Evolutionary conservation across 37 sponge, comb jelly and placozoan species (phyloP), one percentile per base, ranked within the genome.

Genomic region (Ephydatia muelleri): DNA sequence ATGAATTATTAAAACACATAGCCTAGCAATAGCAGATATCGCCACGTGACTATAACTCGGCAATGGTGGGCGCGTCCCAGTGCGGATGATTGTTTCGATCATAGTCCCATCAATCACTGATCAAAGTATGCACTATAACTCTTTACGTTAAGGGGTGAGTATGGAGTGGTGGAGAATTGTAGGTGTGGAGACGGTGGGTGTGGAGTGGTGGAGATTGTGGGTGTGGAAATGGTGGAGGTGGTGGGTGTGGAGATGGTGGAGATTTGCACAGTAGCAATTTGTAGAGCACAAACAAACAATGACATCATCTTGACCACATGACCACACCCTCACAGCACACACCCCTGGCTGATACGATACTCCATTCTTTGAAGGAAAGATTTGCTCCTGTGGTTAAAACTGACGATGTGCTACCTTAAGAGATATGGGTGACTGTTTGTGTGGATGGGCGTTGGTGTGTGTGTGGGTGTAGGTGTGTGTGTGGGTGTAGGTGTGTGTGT

Each of bases 361-460:
- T 96, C 97, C 92, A 91, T 93, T 96, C 97, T 35, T 70, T 81
- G 43, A 96, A 79, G 57, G 83, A 79, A 33, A 89, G 76, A 38
- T 87, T 72, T 19, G 73, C 73, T 2, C 97, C 95, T 40, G 85
- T 78, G 5, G 31, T 72, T 16, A 98, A 83, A n/a, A n/a, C 66
- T 92, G 89, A 8, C 89, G 86, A 81, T 93, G 94, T 9, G 99
- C 92, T 21, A 98, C 85, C 35, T 91, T 94, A 72, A 98, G 72
- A 0, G 96, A 94, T 16, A 94, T 94, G 36, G 99, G 99, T 19
- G 99, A 98, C 99, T 94, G 57, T 14, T 72, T 28, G 73, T 30
- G 36, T n/a, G n/a, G n/a, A n/a, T n/a, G n/a, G n/a, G n/a, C n/a
- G n/a, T n/a, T n/a, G n/a, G n/a, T n/a, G n/a, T n/a, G n/a, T n/a